Conservation (phyloP, 1,140 invertebrate genomes). For the Aphelinus atriplicis region DNA sequence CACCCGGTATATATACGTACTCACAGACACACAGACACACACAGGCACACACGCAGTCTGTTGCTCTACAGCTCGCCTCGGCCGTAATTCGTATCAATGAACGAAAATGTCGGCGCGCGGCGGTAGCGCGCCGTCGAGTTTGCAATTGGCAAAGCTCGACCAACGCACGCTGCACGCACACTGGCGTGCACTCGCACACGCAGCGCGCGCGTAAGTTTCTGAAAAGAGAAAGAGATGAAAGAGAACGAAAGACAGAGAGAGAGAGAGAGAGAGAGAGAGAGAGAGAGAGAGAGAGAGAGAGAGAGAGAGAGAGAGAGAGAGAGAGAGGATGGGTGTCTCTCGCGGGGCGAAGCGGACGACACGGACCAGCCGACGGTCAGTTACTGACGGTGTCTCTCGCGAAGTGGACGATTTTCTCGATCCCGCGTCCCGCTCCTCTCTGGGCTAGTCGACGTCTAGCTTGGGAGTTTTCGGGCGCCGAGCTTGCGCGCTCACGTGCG, state of each 20-base stretch:
- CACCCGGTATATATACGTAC: no score
- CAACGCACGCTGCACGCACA: neutral
- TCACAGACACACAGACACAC: no score
- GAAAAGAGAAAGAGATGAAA: neutral
- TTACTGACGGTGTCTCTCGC: constrained; percentile 61
- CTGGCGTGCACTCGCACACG: neutral
- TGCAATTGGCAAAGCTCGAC: constrained; percentile 23
- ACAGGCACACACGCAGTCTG: no score
- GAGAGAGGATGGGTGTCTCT: constrained; percentile 18
- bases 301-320: constrained; percentile 20
- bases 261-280: constrained; percentile 25
- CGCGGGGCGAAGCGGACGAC: constrained; percentile 1
- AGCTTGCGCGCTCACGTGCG: neutral
- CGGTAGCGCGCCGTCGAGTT: neutral
- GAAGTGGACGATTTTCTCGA: constrained; percentile 46
- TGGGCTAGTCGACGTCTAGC: no score
- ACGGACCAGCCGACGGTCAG: constrained; percentile 42
- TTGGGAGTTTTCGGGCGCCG: neutral
- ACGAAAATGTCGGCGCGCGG: neutral
- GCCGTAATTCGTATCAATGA: constrained; percentile 31
- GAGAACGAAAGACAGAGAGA: constrained; percentile 4
- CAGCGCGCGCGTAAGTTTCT: neutral
- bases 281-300: constrained; percentile 1
- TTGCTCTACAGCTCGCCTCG: neutral
- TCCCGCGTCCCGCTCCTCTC: no score